Percentiles rank a stretch among this genome's conserved stretches.
Evolutionary conservation across 2,888 invertebrate species (phyloP).

Genomic region (Protophormia terraenovae): DNA sequence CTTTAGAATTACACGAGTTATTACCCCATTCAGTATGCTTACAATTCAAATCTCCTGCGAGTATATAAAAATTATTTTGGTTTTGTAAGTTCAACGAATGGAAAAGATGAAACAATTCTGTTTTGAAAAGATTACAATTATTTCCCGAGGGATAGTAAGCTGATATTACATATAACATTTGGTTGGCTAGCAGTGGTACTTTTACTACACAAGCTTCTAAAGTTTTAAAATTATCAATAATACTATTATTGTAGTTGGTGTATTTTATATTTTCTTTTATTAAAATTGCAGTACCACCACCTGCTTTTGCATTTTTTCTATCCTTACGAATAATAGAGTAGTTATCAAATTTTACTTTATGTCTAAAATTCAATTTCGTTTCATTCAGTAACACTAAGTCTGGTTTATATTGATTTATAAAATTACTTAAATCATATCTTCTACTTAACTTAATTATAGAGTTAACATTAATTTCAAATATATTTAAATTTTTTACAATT

Average conservation of each 20-base stretch:
- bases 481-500: constrained; percentile 26
- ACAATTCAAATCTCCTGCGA: too few species aligned
- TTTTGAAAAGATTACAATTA: not conserved
- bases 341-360: constrained; percentile 16
- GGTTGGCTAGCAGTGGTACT: not conserved
- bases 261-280: constrained; percentile 40
- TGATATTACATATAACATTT: constrained; percentile 32
- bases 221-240: constrained; percentile 13
- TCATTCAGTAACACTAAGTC: constrained; percentile 37
- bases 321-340: constrained; percentile 21
- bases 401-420: constrained; percentile 22
- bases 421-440: constrained; percentile 30
- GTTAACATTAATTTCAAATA: constrained; percentile 41
- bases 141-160: constrained; percentile 39
- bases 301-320: not conserved
- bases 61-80: too few species aligned
- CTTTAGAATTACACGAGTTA: not conserved
- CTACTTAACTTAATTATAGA: constrained; percentile 47
- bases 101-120: not conserved
- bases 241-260: not conserved
- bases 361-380: constrained; percentile 35
- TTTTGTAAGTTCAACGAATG: too few species aligned
- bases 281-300: too few species aligned
- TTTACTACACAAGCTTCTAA: constrained; percentile 27
- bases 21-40: constrained; percentile 28